A percentile compares a stretch with the other conserved stretches of the same genome.
These are phyloP conservation scores for Prionailurus viverrinus DNA, from an alignment of 2,113 vertebrate genomes.

Conservation along the genomic window DNA sequence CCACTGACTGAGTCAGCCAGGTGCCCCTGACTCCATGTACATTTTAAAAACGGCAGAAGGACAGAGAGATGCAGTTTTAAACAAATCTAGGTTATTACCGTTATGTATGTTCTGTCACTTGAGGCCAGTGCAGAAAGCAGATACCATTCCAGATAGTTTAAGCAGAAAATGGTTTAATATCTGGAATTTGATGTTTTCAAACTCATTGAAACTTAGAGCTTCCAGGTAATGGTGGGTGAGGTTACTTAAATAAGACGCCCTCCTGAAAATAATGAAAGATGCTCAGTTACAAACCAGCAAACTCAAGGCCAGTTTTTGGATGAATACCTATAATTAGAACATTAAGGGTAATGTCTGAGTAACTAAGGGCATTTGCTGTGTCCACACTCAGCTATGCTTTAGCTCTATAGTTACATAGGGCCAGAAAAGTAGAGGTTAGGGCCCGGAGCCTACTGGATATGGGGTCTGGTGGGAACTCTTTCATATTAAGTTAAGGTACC, in stretches of 20 bases:
- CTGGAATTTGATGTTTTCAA: not conserved
- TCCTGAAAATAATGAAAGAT: slow-evolving; percentile 21
- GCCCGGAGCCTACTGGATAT: not conserved
- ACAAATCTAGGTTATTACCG: not conserved
- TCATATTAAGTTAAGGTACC: not conserved
- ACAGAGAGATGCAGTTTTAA: slow-evolving; percentile 8
- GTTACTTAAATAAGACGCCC: not conserved
- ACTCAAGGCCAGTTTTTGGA: not conserved
- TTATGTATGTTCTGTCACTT: not conserved
- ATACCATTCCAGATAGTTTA: slow-evolving; percentile 24
- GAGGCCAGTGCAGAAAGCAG: slow-evolving; percentile 18
- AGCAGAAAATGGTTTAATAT: not conserved
- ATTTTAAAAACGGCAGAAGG: not conserved
- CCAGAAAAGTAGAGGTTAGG: not conserved
- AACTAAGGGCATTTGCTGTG: not conserved
- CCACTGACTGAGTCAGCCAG: no score
- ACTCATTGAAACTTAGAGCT: not conserved
- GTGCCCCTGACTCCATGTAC: not conserved
- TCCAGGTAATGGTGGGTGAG: not conserved
- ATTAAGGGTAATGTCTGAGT: slow-evolving; percentile 8
- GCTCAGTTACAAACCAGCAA: not conserved
- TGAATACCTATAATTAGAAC: not conserved
- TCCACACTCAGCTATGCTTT: not conserved
- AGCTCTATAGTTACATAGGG: not conserved
- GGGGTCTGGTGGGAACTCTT: not conserved